Evolutionary conservation across 2,797 vertebrate species (phyloP).

Genomic region (Argya squamiceps): DNA sequence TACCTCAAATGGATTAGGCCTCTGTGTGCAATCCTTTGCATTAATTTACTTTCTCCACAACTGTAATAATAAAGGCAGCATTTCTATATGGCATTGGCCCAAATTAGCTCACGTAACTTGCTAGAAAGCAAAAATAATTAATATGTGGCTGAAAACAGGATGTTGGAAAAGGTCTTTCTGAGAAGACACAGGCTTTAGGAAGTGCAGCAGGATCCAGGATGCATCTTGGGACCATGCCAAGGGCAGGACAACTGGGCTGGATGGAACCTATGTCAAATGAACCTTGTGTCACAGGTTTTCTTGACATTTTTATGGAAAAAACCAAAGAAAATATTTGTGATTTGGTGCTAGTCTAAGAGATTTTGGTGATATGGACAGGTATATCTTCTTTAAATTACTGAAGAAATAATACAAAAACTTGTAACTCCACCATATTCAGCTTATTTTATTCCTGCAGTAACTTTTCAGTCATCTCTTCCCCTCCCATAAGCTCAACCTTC

Average conservation of each 20-base stretch:
- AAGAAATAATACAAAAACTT: not conserved
- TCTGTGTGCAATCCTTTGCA: constrained; percentile 73
- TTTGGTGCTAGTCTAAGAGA: not conserved
- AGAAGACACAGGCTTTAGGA: not conserved
- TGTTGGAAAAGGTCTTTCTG: not conserved
- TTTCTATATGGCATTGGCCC: constrained; percentile 10
- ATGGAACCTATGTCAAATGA: not conserved
- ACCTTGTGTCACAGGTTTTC: not conserved
- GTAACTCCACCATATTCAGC: not conserved
- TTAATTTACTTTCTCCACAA: constrained; percentile 75
- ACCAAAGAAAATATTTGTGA: not conserved
- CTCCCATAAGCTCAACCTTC: not conserved
- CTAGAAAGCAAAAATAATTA: constrained; percentile 47
- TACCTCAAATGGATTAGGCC: constrained; percentile 78
- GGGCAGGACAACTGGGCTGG: not conserved
- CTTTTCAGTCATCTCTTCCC: not conserved
- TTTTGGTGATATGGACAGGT: not conserved
- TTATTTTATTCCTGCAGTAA: not conserved
- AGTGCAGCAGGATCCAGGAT: fast-evolving
- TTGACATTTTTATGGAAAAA: not conserved
- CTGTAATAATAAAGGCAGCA: constrained; percentile 59
- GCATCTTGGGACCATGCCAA: not conserved
- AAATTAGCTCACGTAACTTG: constrained; percentile 47
- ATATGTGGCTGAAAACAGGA: not conserved
- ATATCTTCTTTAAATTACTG: not conserved